These are phyloP conservation scores for Parapristionchus giblindavisi DNA, from an alignment of 2,888 invertebrate genomes.

Conservation along the genomic window DNA sequence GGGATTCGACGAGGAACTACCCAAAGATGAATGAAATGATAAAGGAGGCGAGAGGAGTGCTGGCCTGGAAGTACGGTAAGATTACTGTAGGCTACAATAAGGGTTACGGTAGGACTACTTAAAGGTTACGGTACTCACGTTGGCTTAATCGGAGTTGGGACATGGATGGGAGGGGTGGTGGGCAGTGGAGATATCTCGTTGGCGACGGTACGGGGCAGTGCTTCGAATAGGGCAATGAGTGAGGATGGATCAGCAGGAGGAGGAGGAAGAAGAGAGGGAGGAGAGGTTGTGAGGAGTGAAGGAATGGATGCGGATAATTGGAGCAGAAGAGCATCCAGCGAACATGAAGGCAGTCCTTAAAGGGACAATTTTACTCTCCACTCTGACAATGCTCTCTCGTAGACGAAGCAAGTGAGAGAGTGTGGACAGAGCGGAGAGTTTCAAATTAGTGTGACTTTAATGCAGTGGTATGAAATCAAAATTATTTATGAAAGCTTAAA, in stretches of 20 bases:
- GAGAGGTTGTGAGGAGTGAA: background rate
- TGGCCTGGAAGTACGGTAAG: background rate
- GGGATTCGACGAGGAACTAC: background rate
- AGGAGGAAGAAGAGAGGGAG: conserved; percentile 5
- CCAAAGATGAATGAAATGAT: background rate
- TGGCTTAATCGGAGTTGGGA: conserved; percentile 6
- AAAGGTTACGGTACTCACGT: conserved; percentile 21
- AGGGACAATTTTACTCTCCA: too few species aligned
- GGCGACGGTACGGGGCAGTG: too few species aligned
- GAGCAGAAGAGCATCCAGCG: conserved; percentile 13
- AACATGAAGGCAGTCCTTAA: background rate
- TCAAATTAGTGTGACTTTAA: too few species aligned
- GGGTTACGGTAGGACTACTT: background rate
- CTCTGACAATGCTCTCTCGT: too few species aligned
- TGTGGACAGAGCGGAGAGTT: too few species aligned
- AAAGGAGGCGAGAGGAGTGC: background rate
- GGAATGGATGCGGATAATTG: background rate
- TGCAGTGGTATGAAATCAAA: too few species aligned
- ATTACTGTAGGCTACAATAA: background rate
- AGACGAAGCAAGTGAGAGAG: too few species aligned
- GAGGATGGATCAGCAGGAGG: background rate
- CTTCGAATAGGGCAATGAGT: too few species aligned
- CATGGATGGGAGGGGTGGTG: conserved; percentile 12
- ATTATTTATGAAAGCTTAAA: too few species aligned
- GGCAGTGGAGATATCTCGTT: too few species aligned